Conservation (phyloP, 2,113 vertebrate genomes). For the Maccullochella peelii region DNA sequence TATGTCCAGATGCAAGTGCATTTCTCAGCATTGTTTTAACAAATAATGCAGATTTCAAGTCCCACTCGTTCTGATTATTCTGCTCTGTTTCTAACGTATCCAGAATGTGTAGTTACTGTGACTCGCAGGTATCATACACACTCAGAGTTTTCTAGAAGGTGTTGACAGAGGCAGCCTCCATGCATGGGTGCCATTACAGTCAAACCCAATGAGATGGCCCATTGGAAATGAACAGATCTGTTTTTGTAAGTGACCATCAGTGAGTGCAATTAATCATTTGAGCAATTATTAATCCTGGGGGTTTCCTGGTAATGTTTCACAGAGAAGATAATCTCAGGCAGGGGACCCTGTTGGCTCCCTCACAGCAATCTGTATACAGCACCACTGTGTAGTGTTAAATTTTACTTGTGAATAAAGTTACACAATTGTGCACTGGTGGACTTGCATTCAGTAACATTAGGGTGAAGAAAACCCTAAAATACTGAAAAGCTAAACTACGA, state of each 20-base stretch:
- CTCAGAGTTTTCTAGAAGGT: slow-evolving; percentile 19
- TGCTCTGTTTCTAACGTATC: slow-evolving; percentile 2
- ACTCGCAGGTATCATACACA: slow-evolving; percentile 13
- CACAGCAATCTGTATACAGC: not conserved
- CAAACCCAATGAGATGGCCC: slow-evolving; percentile 54
- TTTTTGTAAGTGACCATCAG: slow-evolving; percentile 54
- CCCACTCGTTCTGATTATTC: not conserved
- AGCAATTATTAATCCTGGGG: slow-evolving; percentile 67
- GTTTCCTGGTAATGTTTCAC: slow-evolving; percentile 55
- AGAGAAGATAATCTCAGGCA: slow-evolving; percentile 33
- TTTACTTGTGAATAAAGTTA: slow-evolving; percentile 8
- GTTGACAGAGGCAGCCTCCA: slow-evolving; percentile 65
- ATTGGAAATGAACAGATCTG: slow-evolving; percentile 60
- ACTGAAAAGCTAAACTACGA: not conserved
- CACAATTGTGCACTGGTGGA: not conserved
- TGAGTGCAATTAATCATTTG: slow-evolving; percentile 75
- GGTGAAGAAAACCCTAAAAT: not conserved
- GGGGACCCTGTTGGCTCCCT: slow-evolving; percentile 26
- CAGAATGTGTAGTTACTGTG: not conserved
- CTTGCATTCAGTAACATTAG: not conserved
- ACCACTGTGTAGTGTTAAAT: not conserved
- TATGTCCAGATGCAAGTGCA: not conserved
- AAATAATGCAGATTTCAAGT: not conserved
- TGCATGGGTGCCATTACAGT: slow-evolving; percentile 64
- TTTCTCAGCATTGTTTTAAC: not conserved